A percentile compares a stretch with the other conserved stretches of the same genome.
These are phyloP conservation scores for Pitta sordida DNA, from an alignment of 2,113 vertebrate species.

Conservation along the genomic window DNA sequence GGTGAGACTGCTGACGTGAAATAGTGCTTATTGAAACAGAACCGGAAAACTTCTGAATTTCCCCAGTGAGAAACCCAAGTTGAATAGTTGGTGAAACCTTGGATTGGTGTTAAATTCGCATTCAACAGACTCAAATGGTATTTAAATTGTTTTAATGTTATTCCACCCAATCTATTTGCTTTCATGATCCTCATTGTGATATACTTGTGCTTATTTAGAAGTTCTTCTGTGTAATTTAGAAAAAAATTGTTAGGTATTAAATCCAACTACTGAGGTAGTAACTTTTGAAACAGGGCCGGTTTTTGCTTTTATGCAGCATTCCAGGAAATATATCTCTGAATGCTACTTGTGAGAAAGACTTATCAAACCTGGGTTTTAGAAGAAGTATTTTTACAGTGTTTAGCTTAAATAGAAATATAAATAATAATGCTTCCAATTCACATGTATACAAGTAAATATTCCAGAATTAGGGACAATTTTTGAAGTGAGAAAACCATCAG, in stretches of 20 bases:
- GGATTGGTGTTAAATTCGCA: background rate
- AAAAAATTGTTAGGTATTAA: background rate
- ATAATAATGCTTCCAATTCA: background rate
- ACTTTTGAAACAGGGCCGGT: background rate
- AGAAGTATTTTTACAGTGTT: background rate
- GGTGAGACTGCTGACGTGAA: background rate
- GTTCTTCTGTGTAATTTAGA: background rate
- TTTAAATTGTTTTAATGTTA: conserved; percentile 14
- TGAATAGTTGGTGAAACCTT: background rate
- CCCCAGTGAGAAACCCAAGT: background rate
- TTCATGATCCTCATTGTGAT: background rate
- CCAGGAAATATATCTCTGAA: background rate
- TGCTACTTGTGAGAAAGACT: background rate
- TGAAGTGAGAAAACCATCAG: background rate
- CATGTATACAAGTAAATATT: background rate
- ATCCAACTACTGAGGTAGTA: background rate
- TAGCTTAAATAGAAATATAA: background rate
- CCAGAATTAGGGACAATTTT: background rate
- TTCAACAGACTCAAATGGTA: background rate
- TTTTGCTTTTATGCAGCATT: background rate
- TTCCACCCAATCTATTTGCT: background rate
- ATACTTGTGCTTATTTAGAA: background rate
- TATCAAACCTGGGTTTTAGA: background rate
- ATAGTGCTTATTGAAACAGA: background rate
- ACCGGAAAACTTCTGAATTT: background rate